These are phyloP conservation scores for Esox masquinongy DNA, from an alignment of 2,797 vertebrate genomes.

Conservation along the genomic window DNA sequence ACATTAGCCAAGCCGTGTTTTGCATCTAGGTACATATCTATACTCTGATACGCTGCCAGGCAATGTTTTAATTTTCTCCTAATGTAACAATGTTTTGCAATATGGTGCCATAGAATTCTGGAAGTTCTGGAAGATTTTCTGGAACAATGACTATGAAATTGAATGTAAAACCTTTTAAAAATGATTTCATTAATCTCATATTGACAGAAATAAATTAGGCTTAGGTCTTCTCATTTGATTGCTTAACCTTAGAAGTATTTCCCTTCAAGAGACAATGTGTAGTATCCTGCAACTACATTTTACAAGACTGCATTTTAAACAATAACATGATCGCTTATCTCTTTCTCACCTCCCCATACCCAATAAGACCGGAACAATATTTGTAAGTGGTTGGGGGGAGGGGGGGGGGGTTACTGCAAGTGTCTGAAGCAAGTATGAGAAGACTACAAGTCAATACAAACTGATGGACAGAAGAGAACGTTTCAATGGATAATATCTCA, in stretches of 20 bases:
- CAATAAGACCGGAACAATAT: too few species aligned
- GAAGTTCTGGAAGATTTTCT: background rate
- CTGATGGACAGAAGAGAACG: too few species aligned
- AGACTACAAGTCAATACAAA: too few species aligned
- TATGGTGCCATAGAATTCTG: conserved; percentile 4
- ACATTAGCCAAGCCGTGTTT: background rate
- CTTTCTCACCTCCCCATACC: too few species aligned
- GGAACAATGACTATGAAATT: background rate
- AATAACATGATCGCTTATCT: too few species aligned
- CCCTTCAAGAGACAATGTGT: too few species aligned
- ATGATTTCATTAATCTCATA: background rate
- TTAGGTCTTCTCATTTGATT: background rate
- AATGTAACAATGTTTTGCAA: background rate
- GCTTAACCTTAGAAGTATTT: background rate
- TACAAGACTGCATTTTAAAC: too few species aligned
- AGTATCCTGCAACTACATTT: too few species aligned
- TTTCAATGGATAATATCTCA: too few species aligned
- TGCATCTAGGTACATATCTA: background rate
- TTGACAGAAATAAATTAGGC: background rate
- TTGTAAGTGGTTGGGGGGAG: too few species aligned
- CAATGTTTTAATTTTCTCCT: background rate
- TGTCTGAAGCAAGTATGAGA: too few species aligned
- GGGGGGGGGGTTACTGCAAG: too few species aligned
- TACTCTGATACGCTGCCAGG: background rate
- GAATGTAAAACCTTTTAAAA: background rate